A percentile compares a stretch with the other conserved stretches of the same genome.
These are phyloP conservation scores for Dermochelys coriacea DNA, from an alignment of 2,797 vertebrate species.

Conservation along the genomic window DNA sequence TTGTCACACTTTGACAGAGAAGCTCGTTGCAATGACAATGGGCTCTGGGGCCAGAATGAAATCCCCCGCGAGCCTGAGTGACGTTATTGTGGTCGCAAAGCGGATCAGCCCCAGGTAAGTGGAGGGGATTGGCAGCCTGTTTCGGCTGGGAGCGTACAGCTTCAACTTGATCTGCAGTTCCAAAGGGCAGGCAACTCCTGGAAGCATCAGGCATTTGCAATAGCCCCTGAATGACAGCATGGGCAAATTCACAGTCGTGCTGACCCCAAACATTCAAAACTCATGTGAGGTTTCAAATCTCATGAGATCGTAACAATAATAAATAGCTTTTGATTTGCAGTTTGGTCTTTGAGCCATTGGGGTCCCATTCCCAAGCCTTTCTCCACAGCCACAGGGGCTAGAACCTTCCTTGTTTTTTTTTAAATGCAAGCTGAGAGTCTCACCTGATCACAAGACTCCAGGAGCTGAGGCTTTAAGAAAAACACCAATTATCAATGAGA, in stretches of 20 bases:
- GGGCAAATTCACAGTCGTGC: neutral
- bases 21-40: slow-evolving; percentile 97
- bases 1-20: slow-evolving; percentile 96
- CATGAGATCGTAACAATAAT: neutral
- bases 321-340: neutral
- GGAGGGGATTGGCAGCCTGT: rapidly evolving
- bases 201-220: neutral
- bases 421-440: neutral
- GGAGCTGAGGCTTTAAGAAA: neutral
- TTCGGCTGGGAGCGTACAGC: neutral
- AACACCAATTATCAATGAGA: neutral
- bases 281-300: neutral
- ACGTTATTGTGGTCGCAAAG: slow-evolving; percentile 96
- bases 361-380: neutral
- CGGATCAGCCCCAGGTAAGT: slow-evolving; percentile 95
- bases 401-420: neutral
- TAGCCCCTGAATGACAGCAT: neutral
- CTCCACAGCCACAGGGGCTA: neutral
- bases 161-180: neutral
- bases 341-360: neutral
- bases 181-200: neutral
- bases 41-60: slow-evolving; percentile 95
- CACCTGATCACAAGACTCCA: neutral
- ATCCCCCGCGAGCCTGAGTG: slow-evolving; percentile 91
- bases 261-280: neutral